A percentile compares a stretch with the other conserved stretches of the same genome.
phyloP scores from a whole-genome alignment of 1,140 invertebrate species.

The Subanguina moxae region DNA sequence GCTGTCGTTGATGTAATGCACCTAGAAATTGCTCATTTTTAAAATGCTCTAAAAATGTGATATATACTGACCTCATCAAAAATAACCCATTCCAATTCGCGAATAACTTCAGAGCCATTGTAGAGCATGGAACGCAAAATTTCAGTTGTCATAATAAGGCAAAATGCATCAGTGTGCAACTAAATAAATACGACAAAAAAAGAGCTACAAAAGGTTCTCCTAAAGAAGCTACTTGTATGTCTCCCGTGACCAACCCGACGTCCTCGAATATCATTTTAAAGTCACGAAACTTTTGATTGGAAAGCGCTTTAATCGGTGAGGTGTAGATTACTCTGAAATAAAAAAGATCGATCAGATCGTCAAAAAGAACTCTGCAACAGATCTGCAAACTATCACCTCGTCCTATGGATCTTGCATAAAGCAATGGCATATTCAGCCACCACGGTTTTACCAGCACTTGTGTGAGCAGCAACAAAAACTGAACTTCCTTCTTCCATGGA shows the following conservation, averaged over 20 bases:
- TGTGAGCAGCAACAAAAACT: constrained; percentile 97
- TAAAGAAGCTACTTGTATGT: constrained; percentile 60
- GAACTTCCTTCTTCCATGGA: constrained; percentile 87
- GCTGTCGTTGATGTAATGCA: constrained; percentile 34
- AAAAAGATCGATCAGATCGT: constrained; percentile 23
- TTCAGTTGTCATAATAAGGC: constrained; percentile 99
- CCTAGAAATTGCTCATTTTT: constrained; percentile 60
- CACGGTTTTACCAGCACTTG: constrained; percentile 96
- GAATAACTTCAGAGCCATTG: constrained; percentile 84
- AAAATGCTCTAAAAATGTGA: constrained; percentile 9
- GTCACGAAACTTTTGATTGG: constrained; percentile 97
- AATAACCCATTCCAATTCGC: constrained; percentile 95
- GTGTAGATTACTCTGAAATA: constrained; percentile 84
- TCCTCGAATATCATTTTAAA: constrained; percentile 77
- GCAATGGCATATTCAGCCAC: constrained; percentile 96
- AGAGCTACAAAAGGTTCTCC: not conserved
- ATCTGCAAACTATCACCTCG: constrained; percentile 65
- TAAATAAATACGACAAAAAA: constrained; percentile 66
- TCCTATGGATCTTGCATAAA: constrained; percentile 83
- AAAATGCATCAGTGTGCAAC: constrained; percentile 84
- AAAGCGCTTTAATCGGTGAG: constrained; percentile 96
- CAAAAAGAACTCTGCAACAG: not conserved
- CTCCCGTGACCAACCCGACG: constrained; percentile 89
- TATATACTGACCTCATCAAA: constrained; percentile 90
- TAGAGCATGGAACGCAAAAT: constrained; percentile 95